Evolutionary conservation across 2,888 invertebrate genomes (phyloP), one percentile per base, ranked within the genome.

Genomic region (Netelia inedita): DNA sequence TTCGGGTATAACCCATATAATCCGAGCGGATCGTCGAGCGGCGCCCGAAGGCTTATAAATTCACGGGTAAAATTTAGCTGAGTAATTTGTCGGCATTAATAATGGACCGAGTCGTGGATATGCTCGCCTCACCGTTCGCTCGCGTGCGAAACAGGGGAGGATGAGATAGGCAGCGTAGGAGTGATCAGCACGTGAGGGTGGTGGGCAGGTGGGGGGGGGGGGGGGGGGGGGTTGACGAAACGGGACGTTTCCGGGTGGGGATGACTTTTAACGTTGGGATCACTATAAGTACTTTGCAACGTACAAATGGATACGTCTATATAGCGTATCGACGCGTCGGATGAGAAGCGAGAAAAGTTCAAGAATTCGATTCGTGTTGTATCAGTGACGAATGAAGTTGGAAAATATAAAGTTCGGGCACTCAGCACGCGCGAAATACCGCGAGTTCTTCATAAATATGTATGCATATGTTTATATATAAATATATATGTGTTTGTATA

Each of bases 61-160:
- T 85, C 79, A 85, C 68, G 81, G 80, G 66, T 82, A 81, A 83
- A 86, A 83, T 86, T 91, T 89, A 86, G 91, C 92, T 91, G 91
- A 90, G 89, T 92, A 92, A 91, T 92, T 91, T 89, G 86, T 80
- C 84, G 82, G 88, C 89, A 92, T 91, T 91, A 92, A 91, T 90
- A 90, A 91, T 88, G 89, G 35, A 88, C 87, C 87, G 81, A 78
- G 81, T 78, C 61, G 59, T 43, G 78, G 75, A 87, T 88, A 84
- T 82, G 76, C 63, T 72, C 79, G 35, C 35, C 6, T 35, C 35
- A 23, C 73, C 82, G 79, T 71, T 79, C 65, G 66, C 79, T 72
- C 57, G 41, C 14, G 16, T 10, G 73, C 55, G n/a, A 61, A 53
- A 50, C 35, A 55, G 16, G 19, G 71, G 57, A 35, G 59, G 71